phyloP scores from a whole-genome alignment of 2,797 vertebrate species.

The Apodemus agrarius region DNA sequence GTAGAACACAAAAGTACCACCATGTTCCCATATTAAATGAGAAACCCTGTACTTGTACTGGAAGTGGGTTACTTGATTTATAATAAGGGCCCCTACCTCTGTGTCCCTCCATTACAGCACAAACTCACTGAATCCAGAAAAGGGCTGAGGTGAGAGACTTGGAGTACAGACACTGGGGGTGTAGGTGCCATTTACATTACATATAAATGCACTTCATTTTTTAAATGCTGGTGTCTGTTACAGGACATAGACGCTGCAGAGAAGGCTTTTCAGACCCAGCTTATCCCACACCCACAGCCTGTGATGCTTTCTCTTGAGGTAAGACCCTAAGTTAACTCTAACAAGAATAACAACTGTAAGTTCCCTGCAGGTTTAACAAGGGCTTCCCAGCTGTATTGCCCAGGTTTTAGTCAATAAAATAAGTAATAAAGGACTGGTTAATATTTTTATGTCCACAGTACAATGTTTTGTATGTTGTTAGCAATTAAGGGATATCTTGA shows the following conservation, averaged over 20 bases:
- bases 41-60: background rate
- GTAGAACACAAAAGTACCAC: slow-evolving; percentile 18
- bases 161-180: background rate
- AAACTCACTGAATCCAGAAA: background rate
- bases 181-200: slow-evolving; percentile 11
- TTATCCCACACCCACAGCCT: slow-evolving; percentile 79
- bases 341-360: background rate
- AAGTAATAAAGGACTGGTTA: background rate
- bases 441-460: slow-evolving; percentile 10
- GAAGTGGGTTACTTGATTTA: slow-evolving; percentile 21
- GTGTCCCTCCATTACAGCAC: background rate
- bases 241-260: slow-evolving; percentile 91
- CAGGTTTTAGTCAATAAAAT: background rate
- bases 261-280: slow-evolving; percentile 85
- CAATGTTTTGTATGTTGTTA: background rate
- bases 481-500: slow-evolving; percentile 16
- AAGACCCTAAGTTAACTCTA: slow-evolving; percentile 65
- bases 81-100: background rate
- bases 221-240: slow-evolving; percentile 76
- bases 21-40: background rate
- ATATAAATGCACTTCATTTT: slow-evolving; percentile 47
- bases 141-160: background rate
- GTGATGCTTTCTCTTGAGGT: slow-evolving; percentile 91
- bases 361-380: background rate
- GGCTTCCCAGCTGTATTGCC: background rate